phyloP scores from a whole-genome alignment of 2,113 vertebrate species.

The Bos javanicus region DNA sequence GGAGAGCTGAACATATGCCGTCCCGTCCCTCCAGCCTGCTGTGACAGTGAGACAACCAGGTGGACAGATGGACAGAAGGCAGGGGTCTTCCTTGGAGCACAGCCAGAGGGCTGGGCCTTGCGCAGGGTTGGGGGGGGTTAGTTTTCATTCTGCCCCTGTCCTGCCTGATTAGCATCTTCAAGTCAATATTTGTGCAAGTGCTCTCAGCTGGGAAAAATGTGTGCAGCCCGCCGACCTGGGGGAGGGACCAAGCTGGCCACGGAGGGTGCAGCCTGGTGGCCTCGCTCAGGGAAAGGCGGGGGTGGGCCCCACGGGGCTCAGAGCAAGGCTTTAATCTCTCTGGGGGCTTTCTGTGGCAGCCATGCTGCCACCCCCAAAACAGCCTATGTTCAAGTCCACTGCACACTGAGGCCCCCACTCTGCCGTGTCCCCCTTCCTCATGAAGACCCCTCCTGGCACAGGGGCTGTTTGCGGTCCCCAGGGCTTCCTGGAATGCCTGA shows the following conservation, averaged over 20 bases:
- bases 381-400: not conserved
- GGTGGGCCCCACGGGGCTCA: not conserved
- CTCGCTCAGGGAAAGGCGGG: slow-evolving; percentile 20
- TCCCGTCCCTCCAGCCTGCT: not conserved
- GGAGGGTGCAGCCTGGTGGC: not conserved
- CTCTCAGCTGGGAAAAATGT: slow-evolving; percentile 63
- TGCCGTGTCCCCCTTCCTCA: not conserved
- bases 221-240: not conserved
- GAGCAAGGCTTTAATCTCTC: not conserved
- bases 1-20: not conserved
- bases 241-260: not conserved
- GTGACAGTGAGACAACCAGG: not conserved
- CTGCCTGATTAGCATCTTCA: not conserved
- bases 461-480: not conserved
- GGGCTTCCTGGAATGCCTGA: not conserved
- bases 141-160: not conserved
- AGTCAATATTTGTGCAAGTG: slow-evolving; percentile 52
- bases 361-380: not conserved
- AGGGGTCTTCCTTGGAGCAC: fast-evolving
- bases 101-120: fast-evolving
- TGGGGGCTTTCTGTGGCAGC: too few species aligned
- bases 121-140: fast-evolving
- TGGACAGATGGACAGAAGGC: not conserved
- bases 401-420: not conserved
- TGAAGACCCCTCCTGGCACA: not conserved